Base-by-base conservation (phyloP, 2,888 invertebrate species). In the Drosophila atroscutellata region DNA sequence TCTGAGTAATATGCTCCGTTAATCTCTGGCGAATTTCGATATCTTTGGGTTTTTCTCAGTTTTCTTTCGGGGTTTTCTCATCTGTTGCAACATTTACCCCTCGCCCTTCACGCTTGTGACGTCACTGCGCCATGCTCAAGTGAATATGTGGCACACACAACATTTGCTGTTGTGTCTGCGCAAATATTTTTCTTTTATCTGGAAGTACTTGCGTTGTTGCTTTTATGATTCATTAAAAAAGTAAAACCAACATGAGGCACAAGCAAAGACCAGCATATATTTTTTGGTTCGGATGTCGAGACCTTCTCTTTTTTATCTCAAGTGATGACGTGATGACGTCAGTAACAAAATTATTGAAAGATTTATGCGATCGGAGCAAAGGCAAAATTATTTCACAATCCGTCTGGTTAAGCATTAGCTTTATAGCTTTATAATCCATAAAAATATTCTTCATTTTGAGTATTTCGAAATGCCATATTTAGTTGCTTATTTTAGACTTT, bases 171-270 rank as follows among this genome's bases (percentile, higher is more conserved):
- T 34, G 52, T 70, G 64, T 52, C 20, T n/a, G 51, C 42, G 50
- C 56, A 70, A 68, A 80, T 79, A 76, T 72, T 77, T 66, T 26
- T 39, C 75, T 71, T 82, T 82, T 64, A 79, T 82, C 82, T 42
- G 47, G 42, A 49, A 63, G 55, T 50, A n/a, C 36, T 56, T 56
- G 18, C 11, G 58, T 42, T 64, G 66, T 50, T 61, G 52, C 45
- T 59, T 86, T 83, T 80, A 86, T 84, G 83, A 88, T 69, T 84
- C 83, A 84, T 88, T 88, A 78, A 62, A 80, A 77, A 75, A 78
- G n/a, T 70, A 24, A 15, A 13, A 34, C 71, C 74, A 64, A 71
- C 66, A 60, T 49, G 34, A n/a, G 34, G 39, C 62, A 47, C 24
- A 55, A 55, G 50, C 61, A 63, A 78, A 68, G 52, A 78, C 47